Percentiles rank a stretch among this genome's conserved stretches.
phyloP scores from a whole-genome alignment of 2,113 vertebrate genomes.

The Nettapus auritus region DNA sequence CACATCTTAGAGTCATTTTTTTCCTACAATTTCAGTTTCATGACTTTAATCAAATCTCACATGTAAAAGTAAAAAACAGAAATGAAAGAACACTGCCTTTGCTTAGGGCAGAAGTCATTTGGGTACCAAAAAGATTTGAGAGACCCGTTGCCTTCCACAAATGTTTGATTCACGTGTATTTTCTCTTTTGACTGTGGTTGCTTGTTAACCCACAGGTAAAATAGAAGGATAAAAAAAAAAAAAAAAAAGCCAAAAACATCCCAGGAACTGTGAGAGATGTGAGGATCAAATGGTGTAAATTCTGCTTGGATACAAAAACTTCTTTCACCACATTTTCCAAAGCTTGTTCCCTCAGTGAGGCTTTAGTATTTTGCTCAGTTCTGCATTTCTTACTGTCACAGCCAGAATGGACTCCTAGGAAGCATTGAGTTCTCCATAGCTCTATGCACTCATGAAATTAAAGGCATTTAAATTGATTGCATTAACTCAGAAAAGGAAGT shows the following conservation, averaged over 20 bases:
- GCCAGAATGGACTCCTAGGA: neutral
- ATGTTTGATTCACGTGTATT: neutral
- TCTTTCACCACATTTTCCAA: neutral
- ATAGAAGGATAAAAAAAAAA: neutral
- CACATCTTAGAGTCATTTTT: neutral
- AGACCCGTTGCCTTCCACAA: neutral
- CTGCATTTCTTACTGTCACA: neutral
- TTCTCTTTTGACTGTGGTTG: constrained; percentile 23
- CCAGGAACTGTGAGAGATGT: neutral
- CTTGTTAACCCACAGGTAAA: neutral
- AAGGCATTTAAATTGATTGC: neutral
- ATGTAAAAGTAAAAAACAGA: neutral
- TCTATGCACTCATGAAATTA: neutral
- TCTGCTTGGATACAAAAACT: neutral
- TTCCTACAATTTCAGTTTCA: neutral
- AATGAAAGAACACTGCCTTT: neutral
- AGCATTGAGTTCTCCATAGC: neutral
- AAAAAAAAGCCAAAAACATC: neutral
- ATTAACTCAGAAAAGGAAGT: neutral
- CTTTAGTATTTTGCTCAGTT: neutral
- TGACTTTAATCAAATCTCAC: neutral
- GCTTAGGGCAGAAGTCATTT: constrained; percentile 8
- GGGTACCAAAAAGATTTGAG: neutral
- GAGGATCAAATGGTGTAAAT: neutral
- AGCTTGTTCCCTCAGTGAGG: neutral